phyloP scores from a whole-genome alignment of 2,113 vertebrate species.

The Australoheros scitulus region DNA sequence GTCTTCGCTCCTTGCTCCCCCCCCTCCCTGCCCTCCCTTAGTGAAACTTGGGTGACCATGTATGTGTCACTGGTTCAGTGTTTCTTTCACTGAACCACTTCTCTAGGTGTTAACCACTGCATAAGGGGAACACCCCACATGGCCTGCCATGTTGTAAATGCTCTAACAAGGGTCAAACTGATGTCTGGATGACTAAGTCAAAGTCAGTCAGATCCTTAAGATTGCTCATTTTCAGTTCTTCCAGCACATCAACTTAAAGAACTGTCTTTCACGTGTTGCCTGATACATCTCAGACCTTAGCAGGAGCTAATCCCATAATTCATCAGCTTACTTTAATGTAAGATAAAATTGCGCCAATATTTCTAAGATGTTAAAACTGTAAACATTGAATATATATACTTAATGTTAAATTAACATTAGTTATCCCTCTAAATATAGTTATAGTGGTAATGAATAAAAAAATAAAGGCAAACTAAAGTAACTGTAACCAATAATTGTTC shows the following conservation, averaged over 20 bases:
- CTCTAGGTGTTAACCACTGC: neutral
- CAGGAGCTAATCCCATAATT: neutral
- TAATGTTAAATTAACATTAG: neutral
- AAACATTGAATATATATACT: neutral
- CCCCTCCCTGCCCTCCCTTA: neutral
- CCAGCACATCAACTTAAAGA: neutral
- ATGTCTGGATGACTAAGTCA: neutral
- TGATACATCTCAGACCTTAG: neutral
- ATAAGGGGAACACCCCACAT: neutral
- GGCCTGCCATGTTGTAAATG: neutral
- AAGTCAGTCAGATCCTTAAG: neutral
- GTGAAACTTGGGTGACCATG: neutral
- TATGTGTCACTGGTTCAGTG: neutral
- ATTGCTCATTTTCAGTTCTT: neutral
- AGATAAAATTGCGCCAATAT: neutral
- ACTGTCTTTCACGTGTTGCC: neutral
- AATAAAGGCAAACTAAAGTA: neutral
- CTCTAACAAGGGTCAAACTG: neutral
- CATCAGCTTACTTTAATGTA: neutral
- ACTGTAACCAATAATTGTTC: constrained; percentile 1
- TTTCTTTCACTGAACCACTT: neutral
- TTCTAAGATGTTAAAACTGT: neutral
- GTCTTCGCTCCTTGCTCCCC: neutral
- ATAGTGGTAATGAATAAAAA: neutral
- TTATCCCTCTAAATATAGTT: neutral